A percentile compares a stretch with the other conserved stretches of the same genome.
These are phyloP conservation scores for Mustelus asterias DNA, from an alignment of 2,113 vertebrate genomes.

Conservation along the genomic window DNA sequence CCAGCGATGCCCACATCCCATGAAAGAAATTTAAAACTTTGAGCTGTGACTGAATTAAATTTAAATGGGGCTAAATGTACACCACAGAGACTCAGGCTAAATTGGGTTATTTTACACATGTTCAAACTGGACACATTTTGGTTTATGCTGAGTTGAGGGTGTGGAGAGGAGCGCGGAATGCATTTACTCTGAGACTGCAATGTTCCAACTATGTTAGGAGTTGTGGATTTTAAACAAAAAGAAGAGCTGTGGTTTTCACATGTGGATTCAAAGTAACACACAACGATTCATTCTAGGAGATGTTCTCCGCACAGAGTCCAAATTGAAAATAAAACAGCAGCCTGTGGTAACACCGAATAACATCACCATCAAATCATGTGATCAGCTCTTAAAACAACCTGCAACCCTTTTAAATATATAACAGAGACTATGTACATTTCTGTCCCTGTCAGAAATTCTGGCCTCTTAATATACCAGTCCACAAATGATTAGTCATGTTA, in stretches of 20 bases:
- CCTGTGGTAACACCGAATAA: too few relatives aligned
- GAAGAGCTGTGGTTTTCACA: too few relatives aligned
- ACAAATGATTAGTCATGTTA: neutral
- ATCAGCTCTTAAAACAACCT: too few relatives aligned
- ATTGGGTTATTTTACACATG: neutral
- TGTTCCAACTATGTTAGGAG: too few relatives aligned
- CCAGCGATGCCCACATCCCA: too few relatives aligned
- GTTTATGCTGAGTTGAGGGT: neutral
- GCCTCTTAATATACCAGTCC: neutral
- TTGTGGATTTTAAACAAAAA: too few relatives aligned
- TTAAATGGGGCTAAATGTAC: neutral
- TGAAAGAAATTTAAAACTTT: neutral
- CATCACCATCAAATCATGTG: too few relatives aligned
- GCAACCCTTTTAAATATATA: too few relatives aligned
- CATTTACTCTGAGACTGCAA: neutral
- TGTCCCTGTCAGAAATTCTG: neutral
- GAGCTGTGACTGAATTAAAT: neutral
- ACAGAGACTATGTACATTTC: neutral
- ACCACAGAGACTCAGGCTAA: neutral
- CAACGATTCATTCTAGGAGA: too few relatives aligned
- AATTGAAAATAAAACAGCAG: too few relatives aligned
- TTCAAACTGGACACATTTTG: neutral
- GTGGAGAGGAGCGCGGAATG: neutral
- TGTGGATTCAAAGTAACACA: too few relatives aligned
- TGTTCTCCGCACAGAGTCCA: too few relatives aligned